These are phyloP conservation scores for Nemapogon koenigi DNA, from an alignment of 2,888 invertebrate species.

Conservation along the genomic window DNA sequence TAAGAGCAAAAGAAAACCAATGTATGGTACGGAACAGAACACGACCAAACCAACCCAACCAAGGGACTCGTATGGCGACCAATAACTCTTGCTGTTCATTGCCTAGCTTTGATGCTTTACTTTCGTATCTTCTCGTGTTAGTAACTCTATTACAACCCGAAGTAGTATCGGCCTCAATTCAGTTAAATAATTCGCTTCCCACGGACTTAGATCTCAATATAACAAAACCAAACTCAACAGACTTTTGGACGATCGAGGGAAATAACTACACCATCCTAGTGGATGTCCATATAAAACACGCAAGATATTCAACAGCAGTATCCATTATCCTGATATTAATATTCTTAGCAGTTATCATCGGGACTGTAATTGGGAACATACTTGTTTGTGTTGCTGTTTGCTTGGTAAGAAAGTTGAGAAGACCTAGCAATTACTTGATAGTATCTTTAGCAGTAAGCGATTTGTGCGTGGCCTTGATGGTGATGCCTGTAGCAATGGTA, in stretches of 20 bases:
- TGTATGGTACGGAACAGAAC: slow-evolving; percentile 50
- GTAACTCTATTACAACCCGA: slow-evolving; percentile 37
- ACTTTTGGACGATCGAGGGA: slow-evolving; percentile 41
- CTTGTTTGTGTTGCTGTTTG: slow-evolving; percentile 95
- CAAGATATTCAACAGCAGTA: slow-evolving; percentile 45
- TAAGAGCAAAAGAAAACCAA: slow-evolving; percentile 31
- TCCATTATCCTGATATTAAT: slow-evolving; percentile 76
- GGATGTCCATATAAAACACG: slow-evolving; percentile 38
- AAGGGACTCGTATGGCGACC: slow-evolving; percentile 63
- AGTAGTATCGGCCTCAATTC: slow-evolving; percentile 32
- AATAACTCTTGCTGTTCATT: slow-evolving; percentile 49
- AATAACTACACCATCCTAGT: slow-evolving; percentile 30
- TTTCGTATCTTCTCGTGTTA: slow-evolving; percentile 59
- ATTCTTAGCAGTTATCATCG: slow-evolving; percentile 76
- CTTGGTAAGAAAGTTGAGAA: slow-evolving; percentile 88
- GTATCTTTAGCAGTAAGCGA: slow-evolving; percentile 97
- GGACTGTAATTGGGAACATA: slow-evolving; percentile 87
- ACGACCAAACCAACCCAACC: slow-evolving; percentile 41
- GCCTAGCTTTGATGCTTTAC: slow-evolving; percentile 63
- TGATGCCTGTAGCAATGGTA: slow-evolving; percentile 97
- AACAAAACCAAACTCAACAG: slow-evolving; percentile 34
- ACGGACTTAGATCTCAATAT: slow-evolving; percentile 29
- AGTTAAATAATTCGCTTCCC: slow-evolving; percentile 29
- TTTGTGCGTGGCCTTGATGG: slow-evolving; percentile 91
- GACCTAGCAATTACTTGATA: slow-evolving; percentile 89